phyloP scores from a whole-genome alignment of 2,797 vertebrate species.

The Perdix hodgsoniae region DNA sequence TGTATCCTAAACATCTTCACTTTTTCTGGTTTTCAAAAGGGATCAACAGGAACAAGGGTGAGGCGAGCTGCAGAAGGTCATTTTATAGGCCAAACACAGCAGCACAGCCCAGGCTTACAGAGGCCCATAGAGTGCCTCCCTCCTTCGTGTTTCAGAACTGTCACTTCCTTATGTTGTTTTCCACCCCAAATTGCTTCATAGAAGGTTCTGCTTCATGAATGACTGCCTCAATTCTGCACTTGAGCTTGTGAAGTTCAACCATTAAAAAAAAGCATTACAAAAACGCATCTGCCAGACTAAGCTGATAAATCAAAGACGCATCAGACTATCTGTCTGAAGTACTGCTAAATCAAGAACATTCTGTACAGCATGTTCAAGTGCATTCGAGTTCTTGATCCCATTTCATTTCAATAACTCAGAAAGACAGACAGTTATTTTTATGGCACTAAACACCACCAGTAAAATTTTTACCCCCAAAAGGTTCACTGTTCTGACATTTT shows the following conservation, averaged over 20 bases:
- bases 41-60: background rate
- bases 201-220: background rate
- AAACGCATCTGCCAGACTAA: fast-evolving
- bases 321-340: background rate
- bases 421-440: background rate
- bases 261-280: background rate
- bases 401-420: background rate
- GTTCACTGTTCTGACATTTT: background rate
- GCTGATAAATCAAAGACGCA: background rate
- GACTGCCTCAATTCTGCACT: background rate
- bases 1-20: background rate
- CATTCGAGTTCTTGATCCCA: background rate
- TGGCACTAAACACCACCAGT: background rate
- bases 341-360: constrained; percentile 16
- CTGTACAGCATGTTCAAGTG: background rate
- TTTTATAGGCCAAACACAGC: background rate
- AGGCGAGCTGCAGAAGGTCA: background rate
- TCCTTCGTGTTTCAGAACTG: background rate
- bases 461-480: background rate
- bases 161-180: background rate
- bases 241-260: background rate
- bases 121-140: background rate
- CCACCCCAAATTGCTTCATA: background rate
- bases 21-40: background rate
- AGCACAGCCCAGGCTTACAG: background rate